A percentile compares a stretch with the other conserved stretches of the same genome.
Conservation (phyloP, 2,888 invertebrate species). For the Trypoxylon attenuatum region DNA sequence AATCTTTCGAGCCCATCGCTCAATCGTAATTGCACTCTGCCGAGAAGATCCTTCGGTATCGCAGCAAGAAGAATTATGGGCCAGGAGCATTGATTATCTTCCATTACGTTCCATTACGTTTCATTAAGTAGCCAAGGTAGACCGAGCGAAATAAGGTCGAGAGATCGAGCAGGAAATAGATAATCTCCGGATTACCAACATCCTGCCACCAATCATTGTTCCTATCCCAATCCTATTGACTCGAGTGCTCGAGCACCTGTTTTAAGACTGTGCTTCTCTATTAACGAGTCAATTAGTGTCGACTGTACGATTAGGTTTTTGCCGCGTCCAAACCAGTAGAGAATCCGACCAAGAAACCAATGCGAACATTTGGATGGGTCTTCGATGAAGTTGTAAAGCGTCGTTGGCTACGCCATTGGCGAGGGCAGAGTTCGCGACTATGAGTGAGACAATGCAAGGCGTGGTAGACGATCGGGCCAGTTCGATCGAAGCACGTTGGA, state of each 20-base stretch:
- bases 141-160: constrained; percentile 33
- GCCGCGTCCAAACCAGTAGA: no score
- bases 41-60: constrained; percentile 28
- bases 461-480: constrained; percentile 34
- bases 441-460: constrained; percentile 48
- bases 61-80: constrained; percentile 40
- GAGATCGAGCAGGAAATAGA: constrained; percentile 49
- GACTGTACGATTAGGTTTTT: no score
- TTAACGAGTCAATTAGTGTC: no score
- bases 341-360: no score
- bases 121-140: constrained; percentile 44
- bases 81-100: constrained; percentile 47
- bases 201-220: constrained; percentile 41
- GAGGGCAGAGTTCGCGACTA: background rate
- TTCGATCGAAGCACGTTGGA: constrained; percentile 40
- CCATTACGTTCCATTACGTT: constrained; percentile 53
- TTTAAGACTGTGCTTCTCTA: no score
- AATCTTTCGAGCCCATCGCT: constrained; percentile 7
- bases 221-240: no score
- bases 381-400: no score
- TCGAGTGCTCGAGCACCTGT: no score
- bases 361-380: no score
- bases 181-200: constrained; percentile 45
- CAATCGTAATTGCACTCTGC: background rate
- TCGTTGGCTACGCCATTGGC: background rate